phyloP scores from a whole-genome alignment of 2,797 vertebrate species.

The Takifugu rubripes region DNA sequence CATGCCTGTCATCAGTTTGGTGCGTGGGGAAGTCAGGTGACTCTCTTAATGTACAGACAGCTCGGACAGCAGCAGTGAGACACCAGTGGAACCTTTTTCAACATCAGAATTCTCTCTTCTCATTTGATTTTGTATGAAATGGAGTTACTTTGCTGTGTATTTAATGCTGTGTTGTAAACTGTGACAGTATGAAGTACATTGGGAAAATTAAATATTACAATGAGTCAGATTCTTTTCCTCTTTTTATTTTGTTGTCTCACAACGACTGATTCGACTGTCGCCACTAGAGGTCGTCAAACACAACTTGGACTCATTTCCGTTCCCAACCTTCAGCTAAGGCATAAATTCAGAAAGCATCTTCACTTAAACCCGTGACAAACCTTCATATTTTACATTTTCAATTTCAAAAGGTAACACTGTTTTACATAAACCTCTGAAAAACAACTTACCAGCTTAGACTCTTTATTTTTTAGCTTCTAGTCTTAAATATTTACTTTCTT shows the following conservation, averaged over 20 bases:
- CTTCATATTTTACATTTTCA: too few relatives aligned
- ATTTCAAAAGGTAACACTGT: too few relatives aligned
- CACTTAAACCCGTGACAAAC: too few relatives aligned
- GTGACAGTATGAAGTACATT: conserved; percentile 59
- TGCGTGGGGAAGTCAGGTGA: not conserved
- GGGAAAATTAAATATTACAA: conserved; percentile 60
- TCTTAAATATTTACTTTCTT: too few relatives aligned
- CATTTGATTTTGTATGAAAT: conserved; percentile 59
- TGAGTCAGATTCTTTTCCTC: not conserved
- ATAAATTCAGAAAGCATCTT: too few relatives aligned
- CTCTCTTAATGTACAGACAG: conserved; percentile 2
- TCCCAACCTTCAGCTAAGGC: too few relatives aligned
- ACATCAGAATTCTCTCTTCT: conserved; percentile 24
- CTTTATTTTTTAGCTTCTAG: too few relatives aligned
- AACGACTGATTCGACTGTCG: not conserved
- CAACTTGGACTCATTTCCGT: too few relatives aligned
- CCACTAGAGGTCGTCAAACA: conserved; percentile 39
- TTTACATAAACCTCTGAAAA: too few relatives aligned
- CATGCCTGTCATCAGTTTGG: not conserved
- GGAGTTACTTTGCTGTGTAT: conserved; percentile 56
- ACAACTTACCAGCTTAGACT: too few relatives aligned
- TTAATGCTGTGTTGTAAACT: conserved; percentile 64
- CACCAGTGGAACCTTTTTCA: not conserved
- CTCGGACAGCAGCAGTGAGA: conserved; percentile 2
- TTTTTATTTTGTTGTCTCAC: not conserved